A percentile compares a stretch with the other conserved stretches of the same genome.
Conservation (phyloP, 2,797 vertebrate genomes). For the Microctenopoma lineatum region DNA sequence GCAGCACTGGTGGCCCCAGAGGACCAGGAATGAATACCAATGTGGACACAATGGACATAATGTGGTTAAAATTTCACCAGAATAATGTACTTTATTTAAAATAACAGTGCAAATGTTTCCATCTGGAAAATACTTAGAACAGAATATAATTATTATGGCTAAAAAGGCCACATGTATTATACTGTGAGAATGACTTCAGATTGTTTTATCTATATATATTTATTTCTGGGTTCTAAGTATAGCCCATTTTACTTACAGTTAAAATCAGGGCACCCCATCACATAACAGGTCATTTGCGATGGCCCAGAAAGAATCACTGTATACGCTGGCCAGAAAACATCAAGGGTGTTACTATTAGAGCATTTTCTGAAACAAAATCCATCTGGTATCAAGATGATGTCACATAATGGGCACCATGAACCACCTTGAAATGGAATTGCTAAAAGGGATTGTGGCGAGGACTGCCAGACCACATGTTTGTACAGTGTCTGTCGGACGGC, state of each 20-base stretch:
- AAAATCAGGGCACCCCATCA: constrained; percentile 54
- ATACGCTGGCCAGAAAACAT: constrained; percentile 41
- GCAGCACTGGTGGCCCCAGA: too few relatives aligned
- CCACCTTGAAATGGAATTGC: constrained; percentile 55
- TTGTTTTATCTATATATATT: constrained; percentile 18
- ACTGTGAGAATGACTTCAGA: not conserved
- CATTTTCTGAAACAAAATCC: constrained; percentile 59
- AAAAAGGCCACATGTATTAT: constrained; percentile 8
- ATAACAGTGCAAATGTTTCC: too few relatives aligned
- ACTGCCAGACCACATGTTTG: constrained; percentile 40
- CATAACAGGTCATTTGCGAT: constrained; percentile 57
- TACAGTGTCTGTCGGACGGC: constrained; percentile 44
- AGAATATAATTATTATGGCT: not conserved
- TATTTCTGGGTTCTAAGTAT: constrained; percentile 39
- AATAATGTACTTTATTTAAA: too few relatives aligned
- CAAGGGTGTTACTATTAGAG: constrained; percentile 46
- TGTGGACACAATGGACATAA: too few relatives aligned
- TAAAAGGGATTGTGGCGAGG: constrained; percentile 51
- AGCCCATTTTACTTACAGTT: constrained; percentile 56
- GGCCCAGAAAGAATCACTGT: constrained; percentile 51
- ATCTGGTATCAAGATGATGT: constrained; percentile 52
- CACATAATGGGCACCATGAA: constrained; percentile 61
- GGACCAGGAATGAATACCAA: too few relatives aligned
- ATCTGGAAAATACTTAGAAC: not conserved
- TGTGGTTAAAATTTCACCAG: too few relatives aligned